A percentile compares a stretch with the other conserved stretches of the same genome.
Conservation (phyloP, 2,888 invertebrate genomes). For the Drosophila suboccidentalis region DNA sequence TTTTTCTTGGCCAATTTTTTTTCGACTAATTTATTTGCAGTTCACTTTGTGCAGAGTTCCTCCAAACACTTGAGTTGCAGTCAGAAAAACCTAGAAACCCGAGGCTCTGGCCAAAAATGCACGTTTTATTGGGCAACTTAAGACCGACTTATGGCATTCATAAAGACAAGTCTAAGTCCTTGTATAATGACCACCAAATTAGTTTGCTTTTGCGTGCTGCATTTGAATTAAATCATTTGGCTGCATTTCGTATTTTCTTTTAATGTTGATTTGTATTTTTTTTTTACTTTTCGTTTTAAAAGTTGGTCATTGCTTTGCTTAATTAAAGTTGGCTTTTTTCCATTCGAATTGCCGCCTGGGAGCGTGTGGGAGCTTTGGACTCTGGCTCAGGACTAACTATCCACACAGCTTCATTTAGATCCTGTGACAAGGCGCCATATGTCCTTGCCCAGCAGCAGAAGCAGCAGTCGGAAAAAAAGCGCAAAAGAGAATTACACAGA, state of each 20-base stretch:
- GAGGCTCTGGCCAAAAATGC: constrained; percentile 25
- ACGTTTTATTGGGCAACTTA: constrained; percentile 48
- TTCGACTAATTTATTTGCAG: constrained; percentile 70
- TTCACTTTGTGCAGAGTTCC: constrained; percentile 56
- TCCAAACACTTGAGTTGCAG: constrained; percentile 48
- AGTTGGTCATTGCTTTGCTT: constrained; percentile 64
- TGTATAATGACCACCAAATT: constrained; percentile 64
- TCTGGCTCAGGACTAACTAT: constrained; percentile 7
- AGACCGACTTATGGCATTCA: constrained; percentile 48
- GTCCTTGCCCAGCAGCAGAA: constrained; percentile 44
- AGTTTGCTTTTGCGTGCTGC: constrained; percentile 53
- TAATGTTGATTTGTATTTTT: constrained; percentile 21
- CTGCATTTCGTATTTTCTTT: constrained; percentile 22
- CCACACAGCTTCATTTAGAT: constrained; percentile 34
- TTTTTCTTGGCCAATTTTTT: constrained; percentile 53
- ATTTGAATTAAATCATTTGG: constrained; percentile 64
- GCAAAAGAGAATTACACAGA: constrained; percentile 62
- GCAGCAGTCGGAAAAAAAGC: constrained; percentile 9
- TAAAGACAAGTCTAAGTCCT: constrained; percentile 45
- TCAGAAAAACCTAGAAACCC: not conserved
- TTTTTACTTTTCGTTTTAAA: constrained; percentile 35
- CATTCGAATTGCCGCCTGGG: constrained; percentile 28
- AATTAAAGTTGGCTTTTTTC: constrained; percentile 60
- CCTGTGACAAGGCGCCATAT: constrained; percentile 60
- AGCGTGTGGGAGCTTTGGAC: constrained; percentile 22